phyloP scores from a whole-genome alignment of 2,888 invertebrate genomes.

The Caenorhabditis afra region DNA sequence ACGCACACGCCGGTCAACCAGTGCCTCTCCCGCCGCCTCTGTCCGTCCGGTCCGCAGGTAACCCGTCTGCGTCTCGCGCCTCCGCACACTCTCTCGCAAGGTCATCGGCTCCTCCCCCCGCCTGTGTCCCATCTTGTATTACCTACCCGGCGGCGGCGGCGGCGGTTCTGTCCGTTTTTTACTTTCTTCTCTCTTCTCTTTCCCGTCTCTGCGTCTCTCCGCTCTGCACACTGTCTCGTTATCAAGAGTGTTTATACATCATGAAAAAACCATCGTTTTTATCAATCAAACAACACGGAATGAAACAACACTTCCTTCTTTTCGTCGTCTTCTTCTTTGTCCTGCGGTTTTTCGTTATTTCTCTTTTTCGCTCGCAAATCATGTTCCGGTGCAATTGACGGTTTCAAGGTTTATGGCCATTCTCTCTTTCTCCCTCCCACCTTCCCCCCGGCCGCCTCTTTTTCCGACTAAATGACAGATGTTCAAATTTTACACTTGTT shows the following conservation, averaged over 20 bases:
- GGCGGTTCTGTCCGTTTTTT: conserved; percentile 41
- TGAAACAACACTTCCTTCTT: not conserved
- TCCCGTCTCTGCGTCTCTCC: conserved; percentile 36
- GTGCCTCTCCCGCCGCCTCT: not conserved
- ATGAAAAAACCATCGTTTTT: conserved; percentile 6
- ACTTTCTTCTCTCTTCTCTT: conserved; percentile 11
- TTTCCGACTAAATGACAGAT: conserved; percentile 49
- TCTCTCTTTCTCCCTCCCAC: not conserved
- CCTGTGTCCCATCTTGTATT: conserved; percentile 44
- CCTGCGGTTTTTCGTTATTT: not conserved
- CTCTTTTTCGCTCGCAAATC: conserved; percentile 19
- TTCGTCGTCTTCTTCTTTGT: not conserved
- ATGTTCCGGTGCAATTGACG: conserved; percentile 54
- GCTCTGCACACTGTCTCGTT: conserved; percentile 8
- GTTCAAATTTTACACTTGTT: conserved; percentile 58
- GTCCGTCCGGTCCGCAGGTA: conserved; percentile 31
- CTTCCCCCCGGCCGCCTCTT: not conserved
- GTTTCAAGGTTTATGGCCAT: conserved; percentile 55
- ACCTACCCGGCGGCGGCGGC: conserved; percentile 48
- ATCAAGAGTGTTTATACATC: conserved; percentile 20
- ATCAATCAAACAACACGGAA: not conserved
- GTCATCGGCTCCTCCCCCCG: conserved; percentile 50
- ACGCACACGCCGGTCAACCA: conserved; percentile 2
- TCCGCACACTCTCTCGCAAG: conserved; percentile 33
- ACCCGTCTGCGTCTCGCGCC: conserved; percentile 34